Base-by-base conservation (phyloP, 2,888 invertebrate genomes). In the Spodoptera littoralis region DNA sequence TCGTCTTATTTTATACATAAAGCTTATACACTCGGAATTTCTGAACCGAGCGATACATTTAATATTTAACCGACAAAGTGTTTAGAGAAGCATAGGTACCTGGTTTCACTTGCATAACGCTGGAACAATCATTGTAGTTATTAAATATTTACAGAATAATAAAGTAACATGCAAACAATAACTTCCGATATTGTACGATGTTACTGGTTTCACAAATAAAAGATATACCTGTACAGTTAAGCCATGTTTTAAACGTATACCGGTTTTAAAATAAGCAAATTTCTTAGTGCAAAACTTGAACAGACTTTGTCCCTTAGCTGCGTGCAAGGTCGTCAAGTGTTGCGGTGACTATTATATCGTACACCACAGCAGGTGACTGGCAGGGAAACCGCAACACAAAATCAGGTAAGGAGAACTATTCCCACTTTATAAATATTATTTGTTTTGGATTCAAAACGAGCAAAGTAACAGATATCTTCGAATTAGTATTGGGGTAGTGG, bases 281-380 rank as follows among this genome's bases (percentile, higher is more conserved):
- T 67, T 67, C 51, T 64, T 57, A 70, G 60, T 51, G 50, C 57
- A 46, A 70, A 66, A 59, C 70, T 62, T 61, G 49, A 52, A 63
- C 59, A 59, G 60, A 63, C 60, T 60, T 60, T 41, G 64, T 57
- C 60, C 54, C 51, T 18, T 61, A 36, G 27, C 49, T 48, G 58
- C 43, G 48, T 54, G 55, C 74, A 82, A 80, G 74, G 70, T 69
- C 73, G 68, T 57, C 73, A 52, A 64, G 65, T 73, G 56, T 60
- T 53, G 57, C 42, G 53, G 52, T 61, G 46, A 55, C 58, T 61
- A 51, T 48, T 48, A 51, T 63, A 36, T 36, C 36, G 56, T 53
- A 53, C 30, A 63, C 61, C 41, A 59, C 49, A 62, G 65, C 71
- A 81, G 66, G 73, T 79, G 70, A 56, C 53, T 52, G 6, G 36